A percentile compares a stretch with the other conserved stretches of the same genome.
Evolutionary conservation across 2,113 vertebrate genomes (phyloP).

Genomic region (Ascaphus truei): DNA sequence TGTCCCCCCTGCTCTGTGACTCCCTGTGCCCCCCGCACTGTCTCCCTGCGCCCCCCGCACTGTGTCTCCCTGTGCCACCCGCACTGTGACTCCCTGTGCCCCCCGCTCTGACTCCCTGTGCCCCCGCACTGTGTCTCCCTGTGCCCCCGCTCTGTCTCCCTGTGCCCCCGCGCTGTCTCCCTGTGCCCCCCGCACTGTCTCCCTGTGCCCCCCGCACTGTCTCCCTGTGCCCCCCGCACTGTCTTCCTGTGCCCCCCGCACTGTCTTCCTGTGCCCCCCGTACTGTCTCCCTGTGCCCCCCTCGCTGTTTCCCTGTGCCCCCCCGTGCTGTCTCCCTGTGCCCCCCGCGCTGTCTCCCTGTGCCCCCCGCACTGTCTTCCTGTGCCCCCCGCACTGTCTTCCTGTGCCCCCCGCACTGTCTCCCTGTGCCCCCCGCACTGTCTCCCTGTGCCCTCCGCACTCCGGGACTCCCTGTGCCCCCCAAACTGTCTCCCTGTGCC

Average conservation of each 20-base stretch:
- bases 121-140: not conserved
- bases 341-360: accelerated
- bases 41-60: not conserved
- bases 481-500: not conserved
- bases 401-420: not conserved
- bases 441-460: not conserved
- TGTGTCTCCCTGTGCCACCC: not conserved
- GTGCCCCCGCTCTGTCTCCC: accelerated
- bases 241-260: not conserved
- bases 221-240: not conserved
- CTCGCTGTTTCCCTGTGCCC: not conserved
- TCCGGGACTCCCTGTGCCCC: no score
- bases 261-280: accelerated
- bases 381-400: accelerated
- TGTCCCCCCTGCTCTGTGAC: not conserved
- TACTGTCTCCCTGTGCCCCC: not conserved
- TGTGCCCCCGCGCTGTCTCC: no score
- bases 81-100: not conserved
- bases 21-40: accelerated
- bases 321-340: not conserved
- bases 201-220: not conserved
- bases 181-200: not conserved
- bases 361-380: not conserved
- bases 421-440: not conserved
- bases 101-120: accelerated